These are phyloP conservation scores for Nasonovia ribisnigri DNA, from an alignment of 2,888 invertebrate genomes.

Conservation along the genomic window DNA sequence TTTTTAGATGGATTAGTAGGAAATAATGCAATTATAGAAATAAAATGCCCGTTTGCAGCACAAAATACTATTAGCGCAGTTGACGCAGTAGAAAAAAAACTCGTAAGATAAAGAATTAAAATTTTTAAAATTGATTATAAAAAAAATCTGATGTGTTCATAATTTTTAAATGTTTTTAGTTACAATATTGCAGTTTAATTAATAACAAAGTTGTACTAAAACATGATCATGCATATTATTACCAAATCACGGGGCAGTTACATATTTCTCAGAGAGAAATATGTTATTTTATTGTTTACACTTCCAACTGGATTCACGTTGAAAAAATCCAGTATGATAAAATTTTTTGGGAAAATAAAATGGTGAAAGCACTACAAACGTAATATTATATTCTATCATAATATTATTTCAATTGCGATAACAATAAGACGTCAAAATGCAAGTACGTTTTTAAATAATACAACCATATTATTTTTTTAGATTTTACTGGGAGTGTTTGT, in stretches of 20 bases:
- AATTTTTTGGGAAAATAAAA: no score
- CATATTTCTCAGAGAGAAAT: not conserved
- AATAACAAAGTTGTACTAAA: not conserved
- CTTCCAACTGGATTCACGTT: no score
- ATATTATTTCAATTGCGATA: no score
- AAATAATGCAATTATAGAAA: not conserved
- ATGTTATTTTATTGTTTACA: no score
- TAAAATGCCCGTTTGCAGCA: not conserved
- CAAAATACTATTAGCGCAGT: not conserved
- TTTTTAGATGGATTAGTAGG: not conserved
- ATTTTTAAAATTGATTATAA: not conserved
- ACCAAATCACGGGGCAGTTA: slow-evolving; percentile 1
- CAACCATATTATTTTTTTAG: no score
- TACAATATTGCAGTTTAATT: slow-evolving; percentile 3
- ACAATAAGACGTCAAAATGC: no score
- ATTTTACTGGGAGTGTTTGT: no score
- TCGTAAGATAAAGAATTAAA: not conserved
- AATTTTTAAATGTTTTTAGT: slow-evolving; percentile 6
- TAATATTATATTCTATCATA: no score
- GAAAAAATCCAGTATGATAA: no score
- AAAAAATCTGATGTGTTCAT: not conserved
- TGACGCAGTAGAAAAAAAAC: slow-evolving; percentile 12
- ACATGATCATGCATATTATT: not conserved
- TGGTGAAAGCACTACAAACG: no score
- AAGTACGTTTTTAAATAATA: no score